Evolutionary conservation across 2,113 vertebrate species (phyloP).

Genomic region (Sebastes fasciatus): DNA sequence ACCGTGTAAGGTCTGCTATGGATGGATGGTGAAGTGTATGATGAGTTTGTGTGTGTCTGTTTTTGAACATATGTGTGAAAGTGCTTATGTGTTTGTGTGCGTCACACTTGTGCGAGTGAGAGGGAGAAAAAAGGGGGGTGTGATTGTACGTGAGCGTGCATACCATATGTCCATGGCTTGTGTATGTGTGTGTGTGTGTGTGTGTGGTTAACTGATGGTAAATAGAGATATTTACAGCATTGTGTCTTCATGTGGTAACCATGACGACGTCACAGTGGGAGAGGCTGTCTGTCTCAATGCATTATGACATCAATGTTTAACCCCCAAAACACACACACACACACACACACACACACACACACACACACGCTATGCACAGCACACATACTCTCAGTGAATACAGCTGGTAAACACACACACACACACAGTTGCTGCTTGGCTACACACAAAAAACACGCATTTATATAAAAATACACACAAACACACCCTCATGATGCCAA

Average conservation of each 20-base stretch:
- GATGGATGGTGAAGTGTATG: constrained; percentile 27
- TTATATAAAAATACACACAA: constrained; percentile 49
- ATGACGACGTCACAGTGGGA: constrained; percentile 83
- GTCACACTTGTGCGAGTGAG: constrained; percentile 37
- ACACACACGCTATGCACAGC: not conserved
- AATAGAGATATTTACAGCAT: constrained; percentile 83
- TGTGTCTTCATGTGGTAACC: constrained; percentile 81
- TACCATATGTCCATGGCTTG: constrained; percentile 44
- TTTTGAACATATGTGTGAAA: constrained; percentile 25
- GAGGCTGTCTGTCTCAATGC: constrained; percentile 78
- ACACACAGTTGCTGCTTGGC: constrained; percentile 28
- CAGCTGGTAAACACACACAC: constrained; percentile 32
- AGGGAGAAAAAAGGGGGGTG: constrained; percentile 2
- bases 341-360: constrained; percentile 31
- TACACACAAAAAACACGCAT: constrained; percentile 39
- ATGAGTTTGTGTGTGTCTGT: constrained; percentile 24
- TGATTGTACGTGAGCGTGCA: constrained; percentile 33
- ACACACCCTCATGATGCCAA: constrained; percentile 45
- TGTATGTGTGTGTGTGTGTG: constrained; percentile 28
- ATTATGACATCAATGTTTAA: constrained; percentile 77
- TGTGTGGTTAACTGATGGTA: constrained; percentile 74
- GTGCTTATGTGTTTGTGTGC: constrained; percentile 38
- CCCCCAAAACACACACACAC: constrained; percentile 36
- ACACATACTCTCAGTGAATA: constrained; percentile 24
- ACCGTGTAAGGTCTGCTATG: constrained; percentile 13